Percentiles rank a stretch among this genome's conserved stretches.
Evolutionary conservation across 1,140 invertebrate species (phyloP).

Genomic region (Calosoma granatense): DNA sequence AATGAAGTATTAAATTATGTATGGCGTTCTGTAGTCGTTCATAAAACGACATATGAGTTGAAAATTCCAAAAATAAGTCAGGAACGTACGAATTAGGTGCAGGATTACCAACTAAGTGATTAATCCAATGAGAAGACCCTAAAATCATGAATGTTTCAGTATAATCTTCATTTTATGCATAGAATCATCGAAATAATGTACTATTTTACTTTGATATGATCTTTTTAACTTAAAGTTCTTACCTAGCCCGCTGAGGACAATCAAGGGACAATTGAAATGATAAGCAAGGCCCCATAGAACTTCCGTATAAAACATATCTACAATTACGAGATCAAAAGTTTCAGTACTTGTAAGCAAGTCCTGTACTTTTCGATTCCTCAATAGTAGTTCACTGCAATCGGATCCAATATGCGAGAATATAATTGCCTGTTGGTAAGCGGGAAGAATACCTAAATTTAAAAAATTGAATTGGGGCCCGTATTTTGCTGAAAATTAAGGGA

Average conservation of each 20-base stretch:
- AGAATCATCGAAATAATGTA: no score
- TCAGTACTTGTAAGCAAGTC: no score
- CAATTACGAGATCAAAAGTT: not conserved
- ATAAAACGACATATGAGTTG: slow-evolving; percentile 34
- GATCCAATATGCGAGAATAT: no score
- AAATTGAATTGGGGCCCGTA: no score
- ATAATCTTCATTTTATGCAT: no score
- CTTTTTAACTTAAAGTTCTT: not conserved
- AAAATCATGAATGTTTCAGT: not conserved
- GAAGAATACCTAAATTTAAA: no score
- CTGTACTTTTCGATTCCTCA: no score
- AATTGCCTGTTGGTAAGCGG: no score
- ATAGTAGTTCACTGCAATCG: no score
- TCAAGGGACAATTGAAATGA: not conserved
- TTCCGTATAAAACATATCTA: not conserved
- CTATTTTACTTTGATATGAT: not conserved
- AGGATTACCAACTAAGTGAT: slow-evolving; percentile 30
- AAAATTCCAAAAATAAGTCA: slow-evolving; percentile 22
- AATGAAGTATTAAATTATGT: slow-evolving; percentile 11
- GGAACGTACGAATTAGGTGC: slow-evolving; percentile 31
- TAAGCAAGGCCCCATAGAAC: not conserved
- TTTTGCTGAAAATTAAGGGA: no score
- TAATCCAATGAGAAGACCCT: slow-evolving; percentile 13
- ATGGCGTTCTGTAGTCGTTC: slow-evolving; percentile 34
- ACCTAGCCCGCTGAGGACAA: not conserved